Evolutionary conservation across 2,888 invertebrate species (phyloP), one percentile per base, ranked within the genome.

Genomic region (Oxyscelio sp.): DNA sequence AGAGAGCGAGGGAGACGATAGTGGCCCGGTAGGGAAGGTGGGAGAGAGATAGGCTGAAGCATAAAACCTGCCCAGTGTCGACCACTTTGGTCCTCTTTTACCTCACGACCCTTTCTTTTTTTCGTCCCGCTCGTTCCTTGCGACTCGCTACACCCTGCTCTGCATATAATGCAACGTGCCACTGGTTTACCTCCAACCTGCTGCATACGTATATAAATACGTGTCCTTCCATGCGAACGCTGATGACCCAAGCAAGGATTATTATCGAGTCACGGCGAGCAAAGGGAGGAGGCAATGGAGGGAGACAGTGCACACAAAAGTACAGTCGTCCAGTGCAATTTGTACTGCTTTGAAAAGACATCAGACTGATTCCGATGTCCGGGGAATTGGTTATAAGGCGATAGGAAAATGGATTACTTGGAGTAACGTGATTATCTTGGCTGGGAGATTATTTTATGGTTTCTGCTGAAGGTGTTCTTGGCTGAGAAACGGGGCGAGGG

Each of bases 61-160:
- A 74, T 40, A 45, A 31, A 73, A 73, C 88, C 91, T 92, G 91
- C 89, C 91, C 92, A 91, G 89, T 91, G 90, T 90, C 90, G 91
- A 90, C 79, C 73, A 84, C 79, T 86, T 66, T 74, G 52, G 80
- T 63, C 80, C 84, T 82, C 84, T 56, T 80, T 58, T 75, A 50
- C 83, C 73, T 73, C 73, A 79, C 79, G 80, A 85, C 81, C 80
- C 74, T 66, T 80, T 71, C 83, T 54, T 80, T 83, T 83, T 85
- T 82, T 84, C 78, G 65, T 80, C 80, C 83, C 85, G 22, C 85
- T 83, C 78, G 74, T 84, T 80, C 81, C 85, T 84, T 79, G 90
- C 92, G 89, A 89, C 90, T 91, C 90, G 91, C 92, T 92, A 90
- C 90, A 90, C 90, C 91, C 93, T 93, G 90, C 89, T 93, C 93